Base-by-base conservation (phyloP, 1,140 invertebrate species). In the Lepeophtheirus salmonis region DNA sequence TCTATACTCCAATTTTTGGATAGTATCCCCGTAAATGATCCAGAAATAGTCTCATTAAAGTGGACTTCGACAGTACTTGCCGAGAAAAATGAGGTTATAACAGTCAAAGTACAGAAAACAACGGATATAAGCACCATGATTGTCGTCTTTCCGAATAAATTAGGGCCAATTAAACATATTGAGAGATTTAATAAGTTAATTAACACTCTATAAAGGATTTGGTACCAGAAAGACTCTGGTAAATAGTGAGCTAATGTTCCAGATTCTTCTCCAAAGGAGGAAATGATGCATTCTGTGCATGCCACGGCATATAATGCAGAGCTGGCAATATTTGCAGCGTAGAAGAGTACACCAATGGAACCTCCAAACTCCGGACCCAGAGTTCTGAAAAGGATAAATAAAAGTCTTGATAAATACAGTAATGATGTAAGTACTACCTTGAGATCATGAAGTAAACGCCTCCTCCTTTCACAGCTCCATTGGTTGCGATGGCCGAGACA, bases 401-500 rank as follows among this genome's bases (percentile, higher is more conserved):
- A 41, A 10, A 41, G 30, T 6, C n/a, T 41, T 41, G 30, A 6
- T 41, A n/a, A 41, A 41, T 41, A 10, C 30, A 41, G 6, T 41
- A 41, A 41, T 41, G n/a, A n/a, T n/a, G n/a, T n/a, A n/a, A n/a
- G n/a, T n/a, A n/a, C 30, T 22, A 63, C 50, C 56, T 64, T 56
- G 61, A 75, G 83, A 86, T 81, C 83, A 87, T 89, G 97, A 92
- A 98, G 70, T 99, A 99, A 58, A 92, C 91, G 50, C 95, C 95
- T 13, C 95, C 95, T 23, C 95, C 94, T 76, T 97, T 89, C 1
- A 99, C 83, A 56, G 94, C 94, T 26, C 95, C 95, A 77, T 99
- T 99, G 10, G 94, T 97, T 4, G 90, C 96, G 68, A 99, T 94
- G 13, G 95, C 94, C 75, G 94, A 97, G 51, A 99, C 87, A 2